phyloP scores from a whole-genome alignment of 2,113 vertebrate genomes.

The Gallinago media region DNA sequence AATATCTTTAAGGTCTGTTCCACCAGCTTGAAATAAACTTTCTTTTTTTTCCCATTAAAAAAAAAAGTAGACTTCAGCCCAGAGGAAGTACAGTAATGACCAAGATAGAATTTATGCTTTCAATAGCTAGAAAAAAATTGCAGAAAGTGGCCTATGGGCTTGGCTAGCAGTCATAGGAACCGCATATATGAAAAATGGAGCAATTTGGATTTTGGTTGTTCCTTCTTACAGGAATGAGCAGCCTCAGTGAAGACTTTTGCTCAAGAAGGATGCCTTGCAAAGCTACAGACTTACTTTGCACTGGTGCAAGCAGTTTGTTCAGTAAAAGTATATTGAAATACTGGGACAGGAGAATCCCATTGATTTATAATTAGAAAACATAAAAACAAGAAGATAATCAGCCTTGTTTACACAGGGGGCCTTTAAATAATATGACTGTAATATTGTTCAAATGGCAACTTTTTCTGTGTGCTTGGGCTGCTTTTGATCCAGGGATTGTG shows the following conservation, averaged over 20 bases:
- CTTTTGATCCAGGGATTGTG: not conserved
- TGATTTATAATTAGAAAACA: not conserved
- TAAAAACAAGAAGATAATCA: not conserved
- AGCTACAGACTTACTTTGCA: not conserved
- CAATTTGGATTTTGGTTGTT: not conserved
- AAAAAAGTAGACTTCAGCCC: not conserved
- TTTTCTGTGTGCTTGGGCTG: fast-evolving
- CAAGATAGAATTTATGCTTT: not conserved
- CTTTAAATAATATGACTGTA: not conserved
- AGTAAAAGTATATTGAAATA: not conserved
- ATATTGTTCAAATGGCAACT: not conserved
- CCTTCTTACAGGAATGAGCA: not conserved
- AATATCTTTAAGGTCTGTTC: not conserved
- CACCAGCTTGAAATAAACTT: not conserved
- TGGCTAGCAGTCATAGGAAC: not conserved
- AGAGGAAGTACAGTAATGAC: not conserved
- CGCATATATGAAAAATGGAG: not conserved
- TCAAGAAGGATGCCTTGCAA: not conserved
- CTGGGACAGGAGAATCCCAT: not conserved
- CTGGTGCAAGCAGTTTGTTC: not conserved
- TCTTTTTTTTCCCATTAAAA: not conserved
- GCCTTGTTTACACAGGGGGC: not conserved
- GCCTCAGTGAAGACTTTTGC: not conserved
- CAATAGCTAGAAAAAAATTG: not conserved
- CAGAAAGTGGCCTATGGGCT: not conserved